These are phyloP conservation scores for Prietella phreatophila DNA, from an alignment of 2,113 vertebrate species.

Conservation along the genomic window DNA sequence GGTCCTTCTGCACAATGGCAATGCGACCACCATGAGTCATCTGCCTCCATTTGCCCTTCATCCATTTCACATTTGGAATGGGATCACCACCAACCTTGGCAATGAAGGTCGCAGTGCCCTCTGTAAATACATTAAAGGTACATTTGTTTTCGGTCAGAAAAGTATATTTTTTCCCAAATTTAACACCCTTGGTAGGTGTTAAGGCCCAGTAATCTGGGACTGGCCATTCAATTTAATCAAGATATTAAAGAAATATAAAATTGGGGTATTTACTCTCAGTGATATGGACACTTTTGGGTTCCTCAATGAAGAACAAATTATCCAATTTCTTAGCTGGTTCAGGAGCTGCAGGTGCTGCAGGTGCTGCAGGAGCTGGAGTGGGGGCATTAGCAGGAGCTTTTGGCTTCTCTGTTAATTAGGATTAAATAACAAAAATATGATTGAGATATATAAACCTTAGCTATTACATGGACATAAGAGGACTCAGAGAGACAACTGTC, in stretches of 20 bases:
- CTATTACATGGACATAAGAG: background rate
- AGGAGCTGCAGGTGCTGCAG: constrained; percentile 65
- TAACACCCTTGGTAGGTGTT: background rate
- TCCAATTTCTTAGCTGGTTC: constrained; percentile 79
- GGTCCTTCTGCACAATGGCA: constrained; percentile 85
- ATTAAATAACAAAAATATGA: constrained; percentile 14
- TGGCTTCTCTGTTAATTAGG: constrained; percentile 80
- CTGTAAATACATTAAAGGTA: constrained; percentile 66
- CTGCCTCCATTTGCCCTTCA: constrained; percentile 98
- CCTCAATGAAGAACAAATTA: constrained; percentile 91
- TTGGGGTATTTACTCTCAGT: constrained; percentile 83
- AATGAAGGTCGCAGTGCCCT: constrained; percentile 89
- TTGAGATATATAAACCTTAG: background rate
- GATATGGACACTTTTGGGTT: constrained; percentile 80
- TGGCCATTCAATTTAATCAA: background rate
- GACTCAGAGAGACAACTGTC: background rate
- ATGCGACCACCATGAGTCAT: constrained; percentile 92
- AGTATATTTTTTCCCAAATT: background rate
- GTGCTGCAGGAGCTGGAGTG: constrained; percentile 55
- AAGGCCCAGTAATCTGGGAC: background rate
- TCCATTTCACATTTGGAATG: constrained; percentile 95
- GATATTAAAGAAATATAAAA: background rate
- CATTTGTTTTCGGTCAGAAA: background rate
- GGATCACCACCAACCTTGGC: constrained; percentile 97
- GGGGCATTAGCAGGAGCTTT: constrained; percentile 57